Base-by-base conservation (phyloP, 2,888 invertebrate genomes). In the Aphelenchoides bicaudatus region DNA sequence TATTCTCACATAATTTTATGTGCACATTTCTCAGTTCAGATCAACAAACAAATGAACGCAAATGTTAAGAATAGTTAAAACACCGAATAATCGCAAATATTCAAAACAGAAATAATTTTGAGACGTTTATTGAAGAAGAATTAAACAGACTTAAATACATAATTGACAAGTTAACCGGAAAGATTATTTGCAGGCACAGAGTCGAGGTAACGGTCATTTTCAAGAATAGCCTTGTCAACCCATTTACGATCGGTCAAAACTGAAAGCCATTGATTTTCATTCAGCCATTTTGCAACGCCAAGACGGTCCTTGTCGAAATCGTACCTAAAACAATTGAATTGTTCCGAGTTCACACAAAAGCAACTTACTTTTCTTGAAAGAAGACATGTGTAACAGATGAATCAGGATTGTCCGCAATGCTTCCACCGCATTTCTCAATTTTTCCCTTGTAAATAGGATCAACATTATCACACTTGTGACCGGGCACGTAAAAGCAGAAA, bases 161-260 rank as follows among this genome's bases (percentile, higher is more conserved):
- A n/a, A n/a, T n/a, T n/a, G n/a, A n/a, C n/a, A n/a, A n/a, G n/a
- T n/a, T n/a, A n/a, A n/a, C n/a, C n/a, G n/a, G n/a, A n/a, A n/a
- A n/a, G n/a, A n/a, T n/a, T n/a, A n/a, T n/a, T n/a, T 8, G 28
- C n/a, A 8, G 30, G 3, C 10, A 51, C 58, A 13, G 53, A 28
- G 13, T 29, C 39, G 2, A 23, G 13, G 34, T 63, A 63, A n/a
- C 63, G 56, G 27, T 65, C 57, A 6, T 63, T 50, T 29, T 65
- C 64, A 21, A 23, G 23, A 10, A 63, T 19, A 4, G 63, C 53
- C 29, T 37, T 25, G n/a, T 63, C 55, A 28, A 63, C 43, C 63
- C 63, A 63, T 8, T 65, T 38, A 16, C 34, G 16, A 30, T 31
- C 51, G 2, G 64, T 49, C 37, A 63, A 64, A 4, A 43, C 16